These are phyloP conservation scores for Drosophila ohnishii DNA, from an alignment of 1,140 invertebrate species.

Conservation along the genomic window DNA sequence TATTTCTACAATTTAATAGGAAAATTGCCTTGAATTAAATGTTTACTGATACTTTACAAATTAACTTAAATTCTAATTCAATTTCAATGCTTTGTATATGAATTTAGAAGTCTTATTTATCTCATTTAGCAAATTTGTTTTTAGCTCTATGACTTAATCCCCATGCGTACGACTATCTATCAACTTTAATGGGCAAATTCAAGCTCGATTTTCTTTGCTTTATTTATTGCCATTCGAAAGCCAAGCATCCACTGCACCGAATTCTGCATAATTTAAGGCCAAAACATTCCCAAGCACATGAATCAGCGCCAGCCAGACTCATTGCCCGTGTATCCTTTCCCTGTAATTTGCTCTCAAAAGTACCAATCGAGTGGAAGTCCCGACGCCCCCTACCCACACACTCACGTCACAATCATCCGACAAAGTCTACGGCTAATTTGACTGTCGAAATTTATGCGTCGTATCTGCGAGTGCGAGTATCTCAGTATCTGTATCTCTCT, in stretches of 20 bases:
- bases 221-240: not conserved
- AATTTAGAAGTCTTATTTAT: no score
- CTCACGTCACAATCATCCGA: slow-evolving; percentile 27
- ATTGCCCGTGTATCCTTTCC: slow-evolving; percentile 36
- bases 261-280: slow-evolving; percentile 30
- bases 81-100: no score
- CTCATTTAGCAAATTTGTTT: not conserved
- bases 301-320: slow-evolving; percentile 28
- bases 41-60: not conserved
- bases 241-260: not conserved
- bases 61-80: not conserved
- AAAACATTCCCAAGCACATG: slow-evolving; percentile 21
- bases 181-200: slow-evolving; percentile 10
- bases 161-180: not conserved
- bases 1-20: not conserved
- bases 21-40: not conserved
- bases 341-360: slow-evolving; percentile 47
- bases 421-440: slow-evolving; percentile 71
- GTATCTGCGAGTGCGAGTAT: slow-evolving; percentile 43
- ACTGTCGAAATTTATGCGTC: slow-evolving; percentile 69
- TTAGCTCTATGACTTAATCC: slow-evolving; percentile 4
- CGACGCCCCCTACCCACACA: slow-evolving; percentile 13
- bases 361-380: slow-evolving; percentile 43
- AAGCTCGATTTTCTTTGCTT: slow-evolving; percentile 1
- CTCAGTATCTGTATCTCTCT: slow-evolving; percentile 15